These are phyloP conservation scores for Acanthaster planci DNA, from an alignment of 35 echinoderm and acorn worm species.

Conservation along the genomic window DNA sequence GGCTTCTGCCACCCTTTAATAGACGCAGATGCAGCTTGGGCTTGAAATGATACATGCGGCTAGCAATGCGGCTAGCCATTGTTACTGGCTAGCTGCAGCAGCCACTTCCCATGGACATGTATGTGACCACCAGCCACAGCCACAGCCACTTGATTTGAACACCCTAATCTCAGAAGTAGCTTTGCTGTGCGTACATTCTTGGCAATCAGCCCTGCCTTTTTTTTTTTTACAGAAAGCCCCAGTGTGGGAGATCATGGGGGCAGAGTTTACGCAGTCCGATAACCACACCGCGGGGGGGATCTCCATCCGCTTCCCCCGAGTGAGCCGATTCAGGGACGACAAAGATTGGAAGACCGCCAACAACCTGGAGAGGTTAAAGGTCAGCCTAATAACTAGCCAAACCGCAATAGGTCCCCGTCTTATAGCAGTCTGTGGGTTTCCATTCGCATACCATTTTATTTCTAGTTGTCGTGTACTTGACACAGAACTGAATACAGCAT, in stretches of 20 bases:
- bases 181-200: not conserved
- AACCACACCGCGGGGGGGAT: constrained; percentile 92
- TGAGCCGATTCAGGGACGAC: constrained; percentile 73
- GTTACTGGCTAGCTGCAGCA: too few species aligned
- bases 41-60: too few species aligned
- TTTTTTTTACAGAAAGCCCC: constrained; percentile 75
- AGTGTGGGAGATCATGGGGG: constrained; percentile 98
- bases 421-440: too few species aligned
- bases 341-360: constrained; percentile 79
- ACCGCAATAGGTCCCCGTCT: too few species aligned
- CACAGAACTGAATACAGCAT: too few species aligned
- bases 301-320: constrained; percentile 90
- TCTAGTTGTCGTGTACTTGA: too few species aligned
- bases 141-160: not conserved
- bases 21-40: too few species aligned
- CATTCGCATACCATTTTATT: too few species aligned
- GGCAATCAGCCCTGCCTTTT: not conserved
- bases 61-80: too few species aligned
- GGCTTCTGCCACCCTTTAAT: too few species aligned
- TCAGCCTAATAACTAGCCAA: not conserved
- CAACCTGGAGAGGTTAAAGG: constrained; percentile 72
- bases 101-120: too few species aligned
- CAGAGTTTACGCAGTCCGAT: constrained; percentile 93
- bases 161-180: not conserved
- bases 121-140: not conserved